These are phyloP conservation scores for Allacma fusca DNA, from an alignment of 2,888 invertebrate genomes.

Conservation along the genomic window DNA sequence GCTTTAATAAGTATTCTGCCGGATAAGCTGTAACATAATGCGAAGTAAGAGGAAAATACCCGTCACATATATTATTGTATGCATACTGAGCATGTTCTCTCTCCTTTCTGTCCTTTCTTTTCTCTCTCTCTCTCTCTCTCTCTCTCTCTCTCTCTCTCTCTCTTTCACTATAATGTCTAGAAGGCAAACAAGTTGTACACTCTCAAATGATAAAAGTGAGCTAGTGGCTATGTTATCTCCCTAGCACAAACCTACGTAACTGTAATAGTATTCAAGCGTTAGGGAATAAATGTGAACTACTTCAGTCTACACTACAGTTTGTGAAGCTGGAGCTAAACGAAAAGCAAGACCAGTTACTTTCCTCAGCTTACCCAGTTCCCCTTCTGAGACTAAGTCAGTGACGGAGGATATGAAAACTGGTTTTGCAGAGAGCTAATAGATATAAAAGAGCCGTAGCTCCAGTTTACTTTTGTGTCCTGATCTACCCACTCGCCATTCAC, in stretches of 20 bases:
- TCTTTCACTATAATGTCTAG: not conserved
- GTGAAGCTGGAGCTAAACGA: not conserved
- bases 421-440: not conserved
- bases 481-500: constrained; percentile 42
- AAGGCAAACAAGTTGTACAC: not conserved
- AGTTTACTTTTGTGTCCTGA: constrained; percentile 4
- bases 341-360: constrained; percentile 2
- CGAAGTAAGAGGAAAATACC: constrained; percentile 2
- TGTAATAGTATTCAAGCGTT: not conserved
- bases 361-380: not conserved
- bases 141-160: not conserved
- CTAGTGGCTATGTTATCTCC: not conserved
- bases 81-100: constrained; percentile 5
- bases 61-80: constrained; percentile 12
- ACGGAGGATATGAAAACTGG: not conserved
- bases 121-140: not conserved
- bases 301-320: not conserved
- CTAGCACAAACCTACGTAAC: not conserved
- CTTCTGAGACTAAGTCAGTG: not conserved
- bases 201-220: not conserved
- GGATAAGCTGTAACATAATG: constrained; percentile 1
- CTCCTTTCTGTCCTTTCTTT: no score
- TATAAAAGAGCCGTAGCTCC: not conserved
- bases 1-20: constrained; percentile 7
- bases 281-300: constrained; percentile 4